phyloP scores from a whole-genome alignment of 2,113 vertebrate species.

The Takifugu flavidus region DNA sequence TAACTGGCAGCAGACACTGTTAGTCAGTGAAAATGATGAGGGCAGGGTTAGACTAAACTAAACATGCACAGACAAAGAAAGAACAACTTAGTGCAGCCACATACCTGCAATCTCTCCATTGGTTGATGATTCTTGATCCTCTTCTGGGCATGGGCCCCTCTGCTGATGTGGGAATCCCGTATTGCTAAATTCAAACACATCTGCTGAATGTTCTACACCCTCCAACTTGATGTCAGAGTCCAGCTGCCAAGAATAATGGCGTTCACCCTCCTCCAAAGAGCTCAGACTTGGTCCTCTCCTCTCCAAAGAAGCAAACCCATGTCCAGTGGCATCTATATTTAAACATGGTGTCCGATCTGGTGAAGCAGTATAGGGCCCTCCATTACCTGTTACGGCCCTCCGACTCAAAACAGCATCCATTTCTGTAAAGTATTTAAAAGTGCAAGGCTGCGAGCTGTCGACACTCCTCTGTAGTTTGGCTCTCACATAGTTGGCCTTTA shows the following conservation, averaged over 20 bases:
- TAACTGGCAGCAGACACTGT: not conserved
- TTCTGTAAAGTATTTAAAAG: constrained; percentile 57
- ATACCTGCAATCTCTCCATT: constrained; percentile 17
- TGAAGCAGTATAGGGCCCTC: constrained; percentile 4
- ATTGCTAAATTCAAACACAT: constrained; percentile 40
- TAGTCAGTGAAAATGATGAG: not conserved
- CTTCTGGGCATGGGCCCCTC: not conserved
- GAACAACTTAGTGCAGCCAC: constrained; percentile 3
- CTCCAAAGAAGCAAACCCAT: not conserved
- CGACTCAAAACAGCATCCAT: constrained; percentile 60
- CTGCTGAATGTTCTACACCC: constrained; percentile 38
- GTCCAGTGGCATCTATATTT: not conserved
- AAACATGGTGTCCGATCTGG: not conserved
- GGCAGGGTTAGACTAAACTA: not conserved
- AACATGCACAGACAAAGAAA: not conserved
- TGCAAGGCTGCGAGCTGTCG: constrained; percentile 40
- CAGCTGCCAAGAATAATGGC: constrained; percentile 2
- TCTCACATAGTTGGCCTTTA: constrained; percentile 63
- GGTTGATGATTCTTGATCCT: constrained; percentile 7
- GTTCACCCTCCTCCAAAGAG: constrained; percentile 13
- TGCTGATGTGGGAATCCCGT: constrained; percentile 1
- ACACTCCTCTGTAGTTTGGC: constrained; percentile 52
- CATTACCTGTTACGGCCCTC: constrained; percentile 4
- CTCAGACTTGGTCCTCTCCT: not conserved
- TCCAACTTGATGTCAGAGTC: constrained; percentile 53